Percentiles rank a stretch among this genome's conserved stretches.
phyloP scores from a whole-genome alignment of 2,113 vertebrate genomes.

The Clarias batrachus region DNA sequence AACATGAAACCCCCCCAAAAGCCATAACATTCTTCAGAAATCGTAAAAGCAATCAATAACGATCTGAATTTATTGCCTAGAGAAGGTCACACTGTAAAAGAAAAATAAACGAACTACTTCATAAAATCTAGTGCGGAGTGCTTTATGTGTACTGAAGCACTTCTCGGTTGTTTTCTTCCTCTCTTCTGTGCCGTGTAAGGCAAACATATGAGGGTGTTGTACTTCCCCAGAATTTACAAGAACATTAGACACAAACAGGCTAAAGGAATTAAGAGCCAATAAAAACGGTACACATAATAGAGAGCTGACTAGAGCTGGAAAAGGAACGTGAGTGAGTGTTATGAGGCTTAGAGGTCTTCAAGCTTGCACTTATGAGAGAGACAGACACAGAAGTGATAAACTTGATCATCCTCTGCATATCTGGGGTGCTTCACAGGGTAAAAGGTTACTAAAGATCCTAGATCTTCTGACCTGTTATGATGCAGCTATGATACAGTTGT shows the following conservation, averaged over 20 bases:
- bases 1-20: neutral
- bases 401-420: neutral
- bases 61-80: neutral
- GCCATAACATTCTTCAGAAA: neutral
- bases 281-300: neutral
- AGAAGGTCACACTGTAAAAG: neutral
- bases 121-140: neutral
- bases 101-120: slow-evolving; percentile 10
- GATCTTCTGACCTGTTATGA: neutral
- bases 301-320: neutral
- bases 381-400: neutral
- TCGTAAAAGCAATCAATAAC: neutral
- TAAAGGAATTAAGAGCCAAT: neutral
- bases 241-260: neutral
- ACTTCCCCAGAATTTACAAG: neutral
- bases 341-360: neutral
- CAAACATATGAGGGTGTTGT: neutral
- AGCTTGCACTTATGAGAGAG: neutral
- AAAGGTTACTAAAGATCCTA: neutral
- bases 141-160: neutral
- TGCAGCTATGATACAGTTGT: neutral
- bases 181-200: slow-evolving; percentile 10
- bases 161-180: neutral
- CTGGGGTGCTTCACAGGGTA: neutral
- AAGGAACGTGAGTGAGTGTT: neutral